Percentiles rank a stretch among this genome's conserved stretches.
phyloP scores from a whole-genome alignment of 30 jellyfish, hydroid and myxozoan genomes.

The Aurelia sp. region DNA sequence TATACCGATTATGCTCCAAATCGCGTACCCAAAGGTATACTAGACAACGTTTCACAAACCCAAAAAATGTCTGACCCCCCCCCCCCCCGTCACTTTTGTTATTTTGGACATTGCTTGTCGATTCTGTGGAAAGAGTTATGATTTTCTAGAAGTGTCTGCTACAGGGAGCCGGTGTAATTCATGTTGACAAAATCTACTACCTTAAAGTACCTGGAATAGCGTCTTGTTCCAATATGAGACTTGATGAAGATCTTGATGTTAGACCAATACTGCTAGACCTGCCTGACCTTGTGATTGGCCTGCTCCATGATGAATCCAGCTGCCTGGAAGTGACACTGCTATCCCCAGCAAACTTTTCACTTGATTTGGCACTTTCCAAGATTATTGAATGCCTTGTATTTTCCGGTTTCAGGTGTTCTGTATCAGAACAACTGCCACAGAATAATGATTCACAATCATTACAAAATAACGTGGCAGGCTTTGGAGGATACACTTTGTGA shows the following conservation, averaged over 20 bases:
- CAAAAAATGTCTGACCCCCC: no score
- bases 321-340: neutral
- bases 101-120: no score
- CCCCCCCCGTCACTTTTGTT: no score
- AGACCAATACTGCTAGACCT: neutral
- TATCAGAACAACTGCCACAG: slow-evolving; percentile 81
- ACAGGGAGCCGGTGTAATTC: no score
- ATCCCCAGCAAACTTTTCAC: neutral
- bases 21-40: no score
- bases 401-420: slow-evolving; percentile 69
- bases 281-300: slow-evolving; percentile 3
- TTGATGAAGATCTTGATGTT: slow-evolving; percentile 59
- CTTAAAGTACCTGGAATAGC: slow-evolving; percentile 46
- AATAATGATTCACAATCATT: slow-evolving; percentile 59
- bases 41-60: no score
- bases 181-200: no score
- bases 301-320: neutral
- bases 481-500: slow-evolving; percentile 71
- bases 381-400: slow-evolving; percentile 47
- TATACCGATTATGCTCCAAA: no score
- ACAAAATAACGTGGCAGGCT: slow-evolving; percentile 74
- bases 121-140: no score
- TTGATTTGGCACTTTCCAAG: slow-evolving; percentile 48
- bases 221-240: slow-evolving; percentile 38
- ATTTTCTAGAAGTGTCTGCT: no score